Percentiles rank a stretch among this genome's conserved stretches.
These are phyloP conservation scores for Pyrgus malvae DNA, from an alignment of 2,888 invertebrate species.

Conservation along the genomic window DNA sequence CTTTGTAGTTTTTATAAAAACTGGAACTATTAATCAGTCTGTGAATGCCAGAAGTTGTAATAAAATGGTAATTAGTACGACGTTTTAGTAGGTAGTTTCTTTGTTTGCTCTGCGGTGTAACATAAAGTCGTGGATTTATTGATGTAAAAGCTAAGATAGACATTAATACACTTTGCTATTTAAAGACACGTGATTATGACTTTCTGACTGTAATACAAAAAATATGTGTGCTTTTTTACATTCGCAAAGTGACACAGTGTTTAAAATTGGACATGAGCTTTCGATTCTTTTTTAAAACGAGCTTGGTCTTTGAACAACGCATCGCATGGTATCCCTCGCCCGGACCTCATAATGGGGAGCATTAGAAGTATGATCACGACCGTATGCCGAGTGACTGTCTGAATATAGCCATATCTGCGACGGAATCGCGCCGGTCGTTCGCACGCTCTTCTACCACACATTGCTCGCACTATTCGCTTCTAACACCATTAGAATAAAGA, in stretches of 20 bases:
- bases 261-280: no score
- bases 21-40: background rate
- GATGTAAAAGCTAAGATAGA: no score
- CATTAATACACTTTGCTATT: no score
- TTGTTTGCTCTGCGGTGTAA: no score
- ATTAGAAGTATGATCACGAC: constrained; percentile 65
- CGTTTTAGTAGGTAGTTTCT: no score
- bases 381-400: constrained; percentile 42
- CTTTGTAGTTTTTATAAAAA: no score
- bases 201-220: no score
- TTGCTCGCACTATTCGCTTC: constrained; percentile 9
- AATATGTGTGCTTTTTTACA: no score
- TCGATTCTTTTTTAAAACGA: background rate
- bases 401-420: constrained; percentile 52
- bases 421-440: constrained; percentile 38
- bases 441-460: constrained; percentile 34
- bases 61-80: background rate
- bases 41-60: background rate
- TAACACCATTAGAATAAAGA: constrained; percentile 3
- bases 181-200: no score
- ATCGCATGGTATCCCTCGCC: constrained; percentile 30
- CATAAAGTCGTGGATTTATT: no score
- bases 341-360: constrained; percentile 35
- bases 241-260: background rate
- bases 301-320: background rate